Evolutionary conservation across 2,797 vertebrate species (phyloP).

Genomic region (Tragelaphus oryx): DNA sequence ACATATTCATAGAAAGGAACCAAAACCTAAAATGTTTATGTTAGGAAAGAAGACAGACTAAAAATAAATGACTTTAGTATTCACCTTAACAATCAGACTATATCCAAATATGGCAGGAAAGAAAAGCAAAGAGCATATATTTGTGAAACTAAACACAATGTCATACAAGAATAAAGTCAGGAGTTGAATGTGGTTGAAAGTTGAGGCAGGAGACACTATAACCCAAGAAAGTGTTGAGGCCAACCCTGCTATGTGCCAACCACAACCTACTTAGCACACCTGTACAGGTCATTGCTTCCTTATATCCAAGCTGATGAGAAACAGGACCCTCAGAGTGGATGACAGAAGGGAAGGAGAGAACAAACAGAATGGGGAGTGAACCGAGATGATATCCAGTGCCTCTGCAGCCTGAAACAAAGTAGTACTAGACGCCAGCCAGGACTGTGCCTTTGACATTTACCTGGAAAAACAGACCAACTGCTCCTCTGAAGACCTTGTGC

Average conservation of each 20-base stretch:
- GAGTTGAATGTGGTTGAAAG: neutral
- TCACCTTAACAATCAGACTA: neutral
- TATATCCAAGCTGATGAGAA: neutral
- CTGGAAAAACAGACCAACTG: conserved; percentile 24
- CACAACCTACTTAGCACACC: rapidly evolving
- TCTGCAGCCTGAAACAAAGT: neutral
- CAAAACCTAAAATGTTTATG: neutral
- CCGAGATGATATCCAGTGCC: neutral
- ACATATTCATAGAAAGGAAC: neutral
- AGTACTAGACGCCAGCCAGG: neutral
- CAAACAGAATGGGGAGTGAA: neutral
- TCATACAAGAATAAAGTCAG: neutral
- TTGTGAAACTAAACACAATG: neutral
- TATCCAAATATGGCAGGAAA: neutral
- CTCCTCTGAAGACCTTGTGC: neutral
- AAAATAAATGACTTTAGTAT: neutral
- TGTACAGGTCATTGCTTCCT: neutral
- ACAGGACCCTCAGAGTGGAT: neutral
- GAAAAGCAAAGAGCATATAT: neutral
- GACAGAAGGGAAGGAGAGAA: neutral
- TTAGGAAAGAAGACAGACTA: neutral
- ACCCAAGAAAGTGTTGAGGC: neutral
- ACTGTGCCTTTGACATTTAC: neutral
- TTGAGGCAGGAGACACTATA: neutral
- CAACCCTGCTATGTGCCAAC: rapidly evolving